Evolutionary conservation across 2,888 invertebrate genomes (phyloP), one percentile per base, ranked within the genome.

Genomic region (Drosophila nr. medialis): DNA sequence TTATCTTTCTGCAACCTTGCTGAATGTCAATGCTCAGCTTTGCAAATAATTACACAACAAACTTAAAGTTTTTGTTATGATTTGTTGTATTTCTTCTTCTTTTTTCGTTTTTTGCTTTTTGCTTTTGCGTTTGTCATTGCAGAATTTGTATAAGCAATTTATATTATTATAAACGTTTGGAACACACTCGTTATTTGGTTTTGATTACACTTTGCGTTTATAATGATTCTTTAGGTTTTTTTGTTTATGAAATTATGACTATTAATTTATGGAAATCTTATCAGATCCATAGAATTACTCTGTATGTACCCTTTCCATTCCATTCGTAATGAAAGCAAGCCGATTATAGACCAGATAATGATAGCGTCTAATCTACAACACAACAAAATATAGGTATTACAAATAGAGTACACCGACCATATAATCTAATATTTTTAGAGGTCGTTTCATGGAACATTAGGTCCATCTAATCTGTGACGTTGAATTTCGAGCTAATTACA

Each of bases 401-500:
- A 29, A 11, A 30, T 21, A 40, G 34, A 64, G 29, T 42, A 42
- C 32, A 61, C 60, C 60, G 61, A 64, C 63, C 30, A 27, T 40
- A 34, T 61, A 63, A 62, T 59, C 49, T 56, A 56, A 67, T 66
- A 67, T 56, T 62, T 45, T 77, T 86, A 89, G 90, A 90, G 86
- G 86, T 89, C 86, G 62, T 90, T 86, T 86, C 89, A 90, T 89
- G 90, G 90, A 51, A 81, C 86, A 90, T 69, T 83, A 72, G 67
- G 55, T 64, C 40, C 59, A 64, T 29, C 62, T 69, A 73, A 84
- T 81, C 85, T 42, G 51, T 34, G 30, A 27, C 30, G 49, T 62
- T 54, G 27, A 48, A 51, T 55, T 32, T 50, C 51, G 29, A 48
- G 51, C 36, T 45, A 58, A 66, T 75, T 69, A 70, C 42, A 54